Percentiles rank a stretch among this genome's conserved stretches.
These are phyloP conservation scores for Phrynocephalus versicolor DNA, from an alignment of 2,113 vertebrate genomes.

Conservation along the genomic window DNA sequence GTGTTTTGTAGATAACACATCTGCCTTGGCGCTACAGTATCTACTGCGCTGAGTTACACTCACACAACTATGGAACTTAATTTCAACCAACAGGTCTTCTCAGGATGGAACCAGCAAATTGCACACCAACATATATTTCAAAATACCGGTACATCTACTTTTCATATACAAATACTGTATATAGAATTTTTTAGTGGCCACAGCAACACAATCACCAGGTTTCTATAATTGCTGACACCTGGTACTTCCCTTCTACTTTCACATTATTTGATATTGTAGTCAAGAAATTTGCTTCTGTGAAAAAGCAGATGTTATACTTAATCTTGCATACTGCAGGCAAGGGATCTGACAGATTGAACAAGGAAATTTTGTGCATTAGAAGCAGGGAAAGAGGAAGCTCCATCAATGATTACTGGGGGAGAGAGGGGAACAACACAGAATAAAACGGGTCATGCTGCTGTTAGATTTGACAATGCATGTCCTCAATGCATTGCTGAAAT, in stretches of 20 bases:
- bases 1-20: too few species aligned
- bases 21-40: too few species aligned
- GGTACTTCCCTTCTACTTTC: constrained; percentile 20
- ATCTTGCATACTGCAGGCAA: constrained; percentile 53
- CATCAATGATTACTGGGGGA: neutral
- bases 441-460: neutral
- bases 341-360: neutral
- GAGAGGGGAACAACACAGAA: neutral
- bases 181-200: constrained; percentile 42
- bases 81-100: too few species aligned
- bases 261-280: constrained; percentile 52
- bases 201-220: constrained; percentile 34
- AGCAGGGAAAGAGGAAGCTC: neutral
- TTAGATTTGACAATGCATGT: neutral
- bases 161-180: constrained; percentile 68
- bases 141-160: constrained; percentile 48
- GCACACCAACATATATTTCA: constrained; percentile 48
- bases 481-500: neutral
- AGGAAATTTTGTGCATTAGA: neutral
- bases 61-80: too few species aligned
- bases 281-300: constrained; percentile 45
- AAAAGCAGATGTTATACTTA: constrained; percentile 53
- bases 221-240: constrained; percentile 58
- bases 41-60: too few species aligned
- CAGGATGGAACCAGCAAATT: too few species aligned